Conservation (phyloP, 2,797 vertebrate genomes). For the Ctenochaetus hawaiiensis region DNA sequence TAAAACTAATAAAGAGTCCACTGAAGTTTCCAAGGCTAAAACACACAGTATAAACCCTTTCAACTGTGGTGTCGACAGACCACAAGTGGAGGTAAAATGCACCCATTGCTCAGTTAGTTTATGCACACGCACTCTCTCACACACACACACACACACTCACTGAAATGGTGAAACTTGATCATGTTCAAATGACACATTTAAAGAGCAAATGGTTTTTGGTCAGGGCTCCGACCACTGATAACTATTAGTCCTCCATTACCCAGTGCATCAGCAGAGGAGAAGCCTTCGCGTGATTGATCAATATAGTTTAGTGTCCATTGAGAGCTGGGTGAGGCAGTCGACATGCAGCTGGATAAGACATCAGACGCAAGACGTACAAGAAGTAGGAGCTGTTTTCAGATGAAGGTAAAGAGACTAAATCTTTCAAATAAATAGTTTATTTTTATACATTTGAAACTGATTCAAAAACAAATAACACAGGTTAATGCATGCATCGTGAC, state of each 20-base stretch:
- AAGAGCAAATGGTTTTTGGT: constrained; percentile 49
- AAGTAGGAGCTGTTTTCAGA: constrained; percentile 49
- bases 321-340: constrained; percentile 62
- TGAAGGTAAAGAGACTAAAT: constrained; percentile 68
- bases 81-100: not conserved
- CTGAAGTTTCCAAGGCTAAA: no score
- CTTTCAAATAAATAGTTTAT: not conserved
- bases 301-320: constrained; percentile 48
- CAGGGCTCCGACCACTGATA: constrained; percentile 43
- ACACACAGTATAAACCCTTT: not conserved
- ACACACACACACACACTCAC: not conserved
- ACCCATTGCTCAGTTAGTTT: not conserved
- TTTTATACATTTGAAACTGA: not conserved
- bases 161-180: constrained; percentile 28
- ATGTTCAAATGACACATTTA: constrained; percentile 28
- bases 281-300: constrained; percentile 52
- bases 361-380: constrained; percentile 40
- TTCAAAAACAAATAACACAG: not conserved
- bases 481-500: not conserved
- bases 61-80: not conserved
- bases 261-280: constrained; percentile 9
- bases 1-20: no score
- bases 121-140: not conserved
- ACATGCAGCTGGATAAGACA: constrained; percentile 6
- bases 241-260: constrained; percentile 78